Evolutionary conservation across 1,140 invertebrate species (phyloP), one percentile per base, ranked within the genome.

Genomic region (Proales similis): DNA sequence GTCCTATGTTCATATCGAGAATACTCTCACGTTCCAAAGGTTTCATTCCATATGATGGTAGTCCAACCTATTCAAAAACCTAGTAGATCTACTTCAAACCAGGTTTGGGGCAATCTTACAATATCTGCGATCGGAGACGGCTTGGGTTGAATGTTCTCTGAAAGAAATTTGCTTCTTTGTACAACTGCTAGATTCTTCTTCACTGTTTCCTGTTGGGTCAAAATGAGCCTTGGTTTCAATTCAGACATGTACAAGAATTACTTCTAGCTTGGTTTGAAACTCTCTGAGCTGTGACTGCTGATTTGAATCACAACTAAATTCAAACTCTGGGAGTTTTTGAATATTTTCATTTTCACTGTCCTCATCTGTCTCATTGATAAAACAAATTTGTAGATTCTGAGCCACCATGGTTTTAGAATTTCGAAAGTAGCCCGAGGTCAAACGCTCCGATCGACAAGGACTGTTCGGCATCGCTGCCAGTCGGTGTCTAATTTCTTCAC

Each of bases 331-430:
- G n/a, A n/a, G n/a, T n/a, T n/a, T n/a, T n/a, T n/a, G n/a, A n/a
- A n/a, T n/a, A n/a, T n/a, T n/a, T n/a, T n/a, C 22, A 24, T 63
- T 63, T 38, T 77, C 70, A 24, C 68, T 70, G 20, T 89, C 87
- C 45, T 86, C 88, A 14, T 84, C 84, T 42, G 86, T 86, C 70
- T 93, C 88, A 74, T 92, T 92, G 86, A 92, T 87, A 74, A 91
- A 91, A 79, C 88, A 89, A 68, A 91, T 90, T 80, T 92, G 88
- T 14, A 91, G 81, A 77, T 90, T 90, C 83, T 86, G 89, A 53
- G 86, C 66, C 45, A 43, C 14, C 6, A 61, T 3, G 32, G 36
- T 32, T 20, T 61, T 61, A 0, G 57, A 22, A 9, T 36, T 36
- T 20, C 36, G 29, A 14, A 57, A 26, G 20, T 57, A 57, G 27